These are phyloP conservation scores for Nasua narica DNA, from an alignment of 2,797 vertebrate genomes.

Conservation along the genomic window DNA sequence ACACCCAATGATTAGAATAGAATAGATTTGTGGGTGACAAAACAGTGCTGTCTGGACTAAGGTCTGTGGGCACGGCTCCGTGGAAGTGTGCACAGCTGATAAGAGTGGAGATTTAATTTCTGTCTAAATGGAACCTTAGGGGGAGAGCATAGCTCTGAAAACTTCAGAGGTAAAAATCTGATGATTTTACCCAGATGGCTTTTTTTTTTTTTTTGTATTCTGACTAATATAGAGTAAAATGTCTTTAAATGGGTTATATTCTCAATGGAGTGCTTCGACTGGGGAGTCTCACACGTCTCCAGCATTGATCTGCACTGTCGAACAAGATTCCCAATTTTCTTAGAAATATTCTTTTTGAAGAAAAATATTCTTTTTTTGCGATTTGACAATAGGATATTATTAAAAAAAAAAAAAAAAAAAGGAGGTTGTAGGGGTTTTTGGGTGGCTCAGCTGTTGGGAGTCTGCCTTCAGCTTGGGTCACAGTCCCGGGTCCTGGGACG, in stretches of 20 bases:
- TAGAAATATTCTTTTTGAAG: not conserved
- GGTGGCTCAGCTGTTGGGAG: too few relatives aligned
- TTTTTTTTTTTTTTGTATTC: not conserved
- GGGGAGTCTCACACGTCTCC: not conserved
- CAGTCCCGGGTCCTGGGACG: too few relatives aligned
- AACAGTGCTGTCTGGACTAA: slow-evolving; percentile 12
- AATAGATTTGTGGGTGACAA: slow-evolving; percentile 25
- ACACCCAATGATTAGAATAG: not conserved
- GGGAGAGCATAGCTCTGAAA: not conserved
- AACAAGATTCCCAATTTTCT: not conserved
- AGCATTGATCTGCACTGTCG: not conserved
- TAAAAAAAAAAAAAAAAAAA: too few relatives aligned
- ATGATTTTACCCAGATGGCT: slow-evolving; percentile 12
- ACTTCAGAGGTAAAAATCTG: not conserved
- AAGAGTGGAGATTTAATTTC: slow-evolving; percentile 42
- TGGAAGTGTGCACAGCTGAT: not conserved
- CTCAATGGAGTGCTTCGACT: not conserved
- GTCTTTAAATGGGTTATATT: not conserved
- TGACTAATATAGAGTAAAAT: not conserved
- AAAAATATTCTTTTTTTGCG: not conserved
- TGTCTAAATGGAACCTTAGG: not conserved
- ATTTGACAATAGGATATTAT: not conserved
- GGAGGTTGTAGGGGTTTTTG: not conserved
- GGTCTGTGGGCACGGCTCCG: not conserved
- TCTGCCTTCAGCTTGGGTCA: too few relatives aligned